Evolutionary conservation across 1,140 invertebrate genomes (phyloP).

Genomic region (Sycophila sp.): DNA sequence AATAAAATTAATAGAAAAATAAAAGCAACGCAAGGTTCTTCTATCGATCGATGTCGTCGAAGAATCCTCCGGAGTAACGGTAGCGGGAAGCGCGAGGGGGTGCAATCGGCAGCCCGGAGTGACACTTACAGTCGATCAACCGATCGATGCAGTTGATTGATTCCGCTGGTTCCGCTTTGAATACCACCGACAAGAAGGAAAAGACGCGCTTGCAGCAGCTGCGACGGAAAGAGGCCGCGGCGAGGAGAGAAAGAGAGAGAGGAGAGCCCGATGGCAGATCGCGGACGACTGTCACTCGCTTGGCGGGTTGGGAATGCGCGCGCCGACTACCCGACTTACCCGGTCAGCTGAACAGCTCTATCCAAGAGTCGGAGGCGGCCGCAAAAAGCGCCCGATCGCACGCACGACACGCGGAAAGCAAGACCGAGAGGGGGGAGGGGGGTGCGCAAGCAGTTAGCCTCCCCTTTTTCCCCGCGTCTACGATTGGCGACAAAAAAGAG

Average conservation of each 20-base stretch:
- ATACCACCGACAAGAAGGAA: no score
- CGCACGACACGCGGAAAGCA: conserved; percentile 54
- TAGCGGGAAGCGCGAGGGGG: background rate
- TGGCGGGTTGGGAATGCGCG: conserved; percentile 56
- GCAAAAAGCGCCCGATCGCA: conserved; percentile 56
- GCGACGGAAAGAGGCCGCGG: background rate
- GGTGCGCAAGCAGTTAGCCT: no score
- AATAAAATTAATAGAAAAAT: background rate
- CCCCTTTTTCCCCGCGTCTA: background rate
- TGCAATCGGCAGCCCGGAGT: background rate
- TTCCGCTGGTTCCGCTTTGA: background rate
- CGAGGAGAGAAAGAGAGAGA: conserved; percentile 16
- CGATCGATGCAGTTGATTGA: conserved; percentile 11
- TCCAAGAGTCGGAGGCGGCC: conserved; percentile 50
- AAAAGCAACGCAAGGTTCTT: no score
- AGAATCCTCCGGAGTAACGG: background rate
- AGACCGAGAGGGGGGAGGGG: conserved; percentile 45
- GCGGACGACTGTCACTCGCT: conserved; percentile 57
- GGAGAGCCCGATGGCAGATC: conserved; percentile 44
- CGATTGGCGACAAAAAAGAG: background rate
- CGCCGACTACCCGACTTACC: conserved; percentile 56
- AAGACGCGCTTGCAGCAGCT: background rate
- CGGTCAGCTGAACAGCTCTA: conserved; percentile 58
- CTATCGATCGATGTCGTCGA: no score
- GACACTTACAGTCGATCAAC: conserved; percentile 6